Percentiles rank a stretch among this genome's conserved stretches.
phyloP scores from a whole-genome alignment of 2,113 vertebrate species.

The Hemiprocne comata region DNA sequence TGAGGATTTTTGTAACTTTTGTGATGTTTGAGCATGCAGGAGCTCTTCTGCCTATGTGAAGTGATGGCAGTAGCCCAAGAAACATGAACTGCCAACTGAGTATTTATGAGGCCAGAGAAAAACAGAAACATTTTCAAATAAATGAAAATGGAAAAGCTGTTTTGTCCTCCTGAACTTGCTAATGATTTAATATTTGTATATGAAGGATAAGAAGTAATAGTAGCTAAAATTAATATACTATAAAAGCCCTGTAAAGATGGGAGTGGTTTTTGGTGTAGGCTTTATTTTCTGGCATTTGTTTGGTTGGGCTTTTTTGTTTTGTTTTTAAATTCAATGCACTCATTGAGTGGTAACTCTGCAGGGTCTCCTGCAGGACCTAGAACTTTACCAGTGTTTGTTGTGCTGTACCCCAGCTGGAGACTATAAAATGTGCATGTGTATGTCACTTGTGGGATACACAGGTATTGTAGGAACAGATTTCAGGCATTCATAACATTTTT shows the following conservation, averaged over 20 bases:
- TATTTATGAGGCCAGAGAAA: neutral
- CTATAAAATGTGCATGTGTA: neutral
- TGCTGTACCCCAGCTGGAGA: neutral
- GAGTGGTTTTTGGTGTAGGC: neutral
- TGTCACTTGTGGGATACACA: neutral
- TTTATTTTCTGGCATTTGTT: neutral
- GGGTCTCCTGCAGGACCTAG: neutral
- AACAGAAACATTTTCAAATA: neutral
- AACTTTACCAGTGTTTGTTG: neutral
- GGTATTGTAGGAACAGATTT: neutral
- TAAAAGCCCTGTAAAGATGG: neutral
- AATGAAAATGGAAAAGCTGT: neutral
- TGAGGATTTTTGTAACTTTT: neutral
- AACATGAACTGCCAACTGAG: neutral
- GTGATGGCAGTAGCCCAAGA: neutral
- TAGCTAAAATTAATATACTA: neutral
- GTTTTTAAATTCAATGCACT: neutral
- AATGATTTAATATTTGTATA: neutral
- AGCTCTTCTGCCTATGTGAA: neutral
- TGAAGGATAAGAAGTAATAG: neutral
- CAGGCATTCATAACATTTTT: neutral
- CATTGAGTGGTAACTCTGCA: neutral
- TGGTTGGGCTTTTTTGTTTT: neutral
- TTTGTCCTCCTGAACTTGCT: neutral
- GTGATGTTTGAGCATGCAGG: neutral